phyloP scores from a whole-genome alignment of 92 coral and sea anemone genomes.

The Siderastrea siderea region DNA sequence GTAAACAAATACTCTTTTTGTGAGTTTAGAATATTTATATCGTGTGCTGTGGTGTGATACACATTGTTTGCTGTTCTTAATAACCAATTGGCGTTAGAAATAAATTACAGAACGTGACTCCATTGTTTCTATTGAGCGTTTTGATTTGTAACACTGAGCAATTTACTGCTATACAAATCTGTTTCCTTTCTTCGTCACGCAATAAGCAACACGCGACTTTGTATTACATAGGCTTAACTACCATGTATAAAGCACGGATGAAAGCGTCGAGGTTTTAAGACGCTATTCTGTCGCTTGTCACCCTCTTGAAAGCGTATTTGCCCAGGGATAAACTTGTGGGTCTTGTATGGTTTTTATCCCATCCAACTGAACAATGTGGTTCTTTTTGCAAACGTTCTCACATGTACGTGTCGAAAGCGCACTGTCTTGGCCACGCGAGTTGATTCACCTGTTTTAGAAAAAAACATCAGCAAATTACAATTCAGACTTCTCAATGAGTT shows the following conservation, averaged over 20 bases:
- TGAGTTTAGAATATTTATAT: neutral
- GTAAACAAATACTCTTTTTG: conserved; percentile 8
- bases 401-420: conserved; percentile 19
- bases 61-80: conserved; percentile 23
- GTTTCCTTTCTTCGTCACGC: conserved; percentile 6
- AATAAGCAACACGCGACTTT: conserved; percentile 11
- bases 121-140: conserved; percentile 5
- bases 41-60: neutral
- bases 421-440: conserved; percentile 4
- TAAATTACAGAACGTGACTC: neutral
- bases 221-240: conserved; percentile 15
- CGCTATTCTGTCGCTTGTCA: conserved; percentile 40
- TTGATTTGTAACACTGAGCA: conserved; percentile 28
- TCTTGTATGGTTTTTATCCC: conserved; percentile 3
- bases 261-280: neutral
- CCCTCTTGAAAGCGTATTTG: conserved; percentile 23
- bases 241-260: conserved; percentile 21
- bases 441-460: conserved; percentile 17
- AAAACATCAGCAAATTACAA: conserved; percentile 27
- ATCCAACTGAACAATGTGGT: conserved; percentile 10
- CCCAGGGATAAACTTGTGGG: neutral
- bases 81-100: neutral
- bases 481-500: conserved; percentile 15
- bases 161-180: neutral
- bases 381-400: neutral